Conservation (phyloP, 2,888 invertebrate species). For the Drosophila hamatofila region DNA sequence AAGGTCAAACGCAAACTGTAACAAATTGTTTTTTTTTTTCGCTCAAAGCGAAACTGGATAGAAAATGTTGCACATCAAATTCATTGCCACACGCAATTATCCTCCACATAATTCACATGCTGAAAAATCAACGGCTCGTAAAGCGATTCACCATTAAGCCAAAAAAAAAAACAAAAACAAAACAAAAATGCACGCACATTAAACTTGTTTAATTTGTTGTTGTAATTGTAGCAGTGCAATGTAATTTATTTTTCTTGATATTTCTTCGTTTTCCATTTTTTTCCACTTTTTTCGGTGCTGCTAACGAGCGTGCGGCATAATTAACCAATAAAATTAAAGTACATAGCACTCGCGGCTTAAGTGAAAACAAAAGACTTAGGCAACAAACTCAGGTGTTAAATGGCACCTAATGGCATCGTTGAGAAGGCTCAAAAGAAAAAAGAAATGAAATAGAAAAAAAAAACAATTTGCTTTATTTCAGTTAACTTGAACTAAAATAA, state of each 20-base stretch:
- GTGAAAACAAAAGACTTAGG: constrained; percentile 78
- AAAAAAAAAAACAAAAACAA: constrained; percentile 20
- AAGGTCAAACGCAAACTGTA: constrained; percentile 57
- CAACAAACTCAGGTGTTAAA: constrained; percentile 50
- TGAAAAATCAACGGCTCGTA: constrained; percentile 61
- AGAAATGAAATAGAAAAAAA: background rate
- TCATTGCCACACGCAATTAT: constrained; percentile 75
- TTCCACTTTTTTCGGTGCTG: constrained; percentile 21
- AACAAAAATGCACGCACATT: constrained; percentile 67
- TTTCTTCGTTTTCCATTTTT: constrained; percentile 30
- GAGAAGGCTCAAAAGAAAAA: background rate
- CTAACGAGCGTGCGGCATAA: constrained; percentile 71
- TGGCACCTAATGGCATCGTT: constrained; percentile 38
- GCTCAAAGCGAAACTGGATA: constrained; percentile 34
- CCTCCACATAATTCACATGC: constrained; percentile 65
- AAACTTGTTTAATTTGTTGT: constrained; percentile 62
- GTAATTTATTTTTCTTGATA: constrained; percentile 58
- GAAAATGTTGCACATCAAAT: constrained; percentile 67
- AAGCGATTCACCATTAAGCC: constrained; percentile 41
- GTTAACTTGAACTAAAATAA: background rate
- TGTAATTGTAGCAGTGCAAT: constrained; percentile 67
- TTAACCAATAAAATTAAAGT: constrained; percentile 60
- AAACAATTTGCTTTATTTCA: constrained; percentile 4
- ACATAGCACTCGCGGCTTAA: constrained; percentile 30
- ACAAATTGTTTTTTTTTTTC: constrained; percentile 30